A percentile compares a stretch with the other conserved stretches of the same genome.
phyloP scores from a whole-genome alignment of 2,888 invertebrate genomes.

The Bursaphelenchus okinawaensis region DNA sequence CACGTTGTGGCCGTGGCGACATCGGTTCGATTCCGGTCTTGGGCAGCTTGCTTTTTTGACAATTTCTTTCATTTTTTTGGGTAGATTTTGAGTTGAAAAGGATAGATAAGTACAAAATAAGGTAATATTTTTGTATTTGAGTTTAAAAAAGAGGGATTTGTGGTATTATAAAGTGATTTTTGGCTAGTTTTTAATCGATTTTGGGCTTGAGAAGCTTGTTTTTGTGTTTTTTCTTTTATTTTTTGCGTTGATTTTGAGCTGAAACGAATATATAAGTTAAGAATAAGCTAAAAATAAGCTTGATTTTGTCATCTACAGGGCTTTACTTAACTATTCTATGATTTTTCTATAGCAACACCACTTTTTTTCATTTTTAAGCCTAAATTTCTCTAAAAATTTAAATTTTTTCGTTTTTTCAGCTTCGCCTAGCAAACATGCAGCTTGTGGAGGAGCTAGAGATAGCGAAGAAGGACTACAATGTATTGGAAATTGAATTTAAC shows the following conservation, averaged over 20 bases:
- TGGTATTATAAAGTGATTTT: too few species aligned
- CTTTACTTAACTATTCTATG: neutral
- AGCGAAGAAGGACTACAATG: constrained; percentile 15
- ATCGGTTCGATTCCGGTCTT: constrained; percentile 53
- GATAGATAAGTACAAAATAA: too few species aligned
- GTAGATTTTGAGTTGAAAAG: too few species aligned
- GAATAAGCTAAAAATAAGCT: neutral
- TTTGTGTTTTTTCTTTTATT: too few species aligned
- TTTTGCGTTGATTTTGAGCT: too few species aligned
- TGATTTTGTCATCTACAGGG: neutral
- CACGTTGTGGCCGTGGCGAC: constrained; percentile 57
- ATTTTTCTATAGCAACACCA: neutral
- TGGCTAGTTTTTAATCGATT: too few species aligned
- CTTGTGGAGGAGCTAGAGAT: constrained; percentile 20
- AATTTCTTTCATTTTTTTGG: too few species aligned
- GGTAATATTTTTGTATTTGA: too few species aligned
- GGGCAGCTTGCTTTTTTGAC: too few species aligned
- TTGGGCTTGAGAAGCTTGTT: too few species aligned
- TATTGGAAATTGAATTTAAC: constrained; percentile 12
- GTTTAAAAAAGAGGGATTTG: too few species aligned
- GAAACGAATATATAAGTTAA: neutral
- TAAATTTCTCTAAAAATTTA: neutral
- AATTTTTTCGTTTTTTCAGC: neutral
- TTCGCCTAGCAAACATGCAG: constrained; percentile 7
- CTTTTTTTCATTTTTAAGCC: neutral